phyloP scores from a whole-genome alignment of 2,888 invertebrate species.

The Sesia bembeciformis region DNA sequence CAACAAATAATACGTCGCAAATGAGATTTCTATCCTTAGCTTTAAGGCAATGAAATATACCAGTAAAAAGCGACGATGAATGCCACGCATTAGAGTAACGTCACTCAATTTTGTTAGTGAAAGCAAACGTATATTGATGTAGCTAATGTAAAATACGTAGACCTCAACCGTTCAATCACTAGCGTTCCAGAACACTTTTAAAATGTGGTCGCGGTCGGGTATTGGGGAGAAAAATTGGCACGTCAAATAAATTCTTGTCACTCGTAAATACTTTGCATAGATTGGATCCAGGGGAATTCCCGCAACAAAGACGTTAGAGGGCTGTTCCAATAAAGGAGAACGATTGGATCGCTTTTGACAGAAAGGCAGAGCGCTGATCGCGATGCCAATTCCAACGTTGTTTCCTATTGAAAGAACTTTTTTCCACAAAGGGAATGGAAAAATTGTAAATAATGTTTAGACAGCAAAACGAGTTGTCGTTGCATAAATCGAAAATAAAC shows the following conservation, averaged over 20 bases:
- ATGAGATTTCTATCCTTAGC: too few relatives aligned
- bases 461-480: conserved; percentile 29
- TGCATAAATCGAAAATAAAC: conserved; percentile 31
- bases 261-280: conserved; percentile 68
- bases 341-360: conserved; percentile 62
- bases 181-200: conserved; percentile 27
- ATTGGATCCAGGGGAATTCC: conserved; percentile 57
- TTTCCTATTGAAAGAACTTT: conserved; percentile 2
- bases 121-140: neutral
- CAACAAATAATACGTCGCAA: too few relatives aligned
- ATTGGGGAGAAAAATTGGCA: conserved; percentile 47
- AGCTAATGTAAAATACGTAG: neutral
- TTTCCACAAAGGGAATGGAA: neutral
- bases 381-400: conserved; percentile 17
- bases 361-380: conserved; percentile 41
- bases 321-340: conserved; percentile 58
- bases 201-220: conserved; percentile 29
- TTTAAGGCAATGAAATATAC: too few relatives aligned
- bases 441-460: neutral
- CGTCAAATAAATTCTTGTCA: conserved; percentile 65
- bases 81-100: neutral
- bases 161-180: conserved; percentile 29
- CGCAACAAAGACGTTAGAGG: conserved; percentile 60
- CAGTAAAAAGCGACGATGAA: too few relatives aligned
- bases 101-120: conserved; percentile 6